Evolutionary conservation across 2,113 vertebrate genomes (phyloP).

Genomic region (Dasyornis broadbenti): DNA sequence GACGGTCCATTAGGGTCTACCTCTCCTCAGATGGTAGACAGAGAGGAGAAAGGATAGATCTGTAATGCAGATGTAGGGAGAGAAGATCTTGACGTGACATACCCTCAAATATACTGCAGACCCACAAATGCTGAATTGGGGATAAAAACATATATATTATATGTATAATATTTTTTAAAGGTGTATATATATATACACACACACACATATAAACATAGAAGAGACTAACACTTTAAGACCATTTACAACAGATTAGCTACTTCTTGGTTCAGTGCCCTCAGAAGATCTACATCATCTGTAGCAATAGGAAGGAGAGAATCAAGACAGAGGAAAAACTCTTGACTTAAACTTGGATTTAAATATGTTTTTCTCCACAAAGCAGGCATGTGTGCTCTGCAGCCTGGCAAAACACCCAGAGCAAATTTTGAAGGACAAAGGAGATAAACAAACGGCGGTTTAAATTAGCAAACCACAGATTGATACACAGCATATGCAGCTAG

Average conservation of each 20-base stretch:
- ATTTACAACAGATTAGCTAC: background rate
- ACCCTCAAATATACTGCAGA: background rate
- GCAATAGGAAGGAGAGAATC: background rate
- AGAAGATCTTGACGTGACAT: background rate
- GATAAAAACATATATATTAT: background rate
- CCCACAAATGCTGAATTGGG: background rate
- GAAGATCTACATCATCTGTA: background rate
- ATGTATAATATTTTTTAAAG: background rate
- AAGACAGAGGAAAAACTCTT: background rate
- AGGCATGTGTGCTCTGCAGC: background rate
- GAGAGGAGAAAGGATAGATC: background rate
- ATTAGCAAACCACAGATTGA: conserved; percentile 16
- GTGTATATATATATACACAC: background rate
- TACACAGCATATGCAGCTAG: background rate
- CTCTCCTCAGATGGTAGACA: background rate
- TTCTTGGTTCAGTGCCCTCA: background rate
- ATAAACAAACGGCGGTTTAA: background rate
- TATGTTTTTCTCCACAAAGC: background rate
- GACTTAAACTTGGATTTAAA: background rate
- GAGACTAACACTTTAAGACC: background rate
- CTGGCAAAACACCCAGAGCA: background rate
- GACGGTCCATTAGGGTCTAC: background rate
- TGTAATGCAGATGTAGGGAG: background rate
- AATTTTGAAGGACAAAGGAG: conserved; percentile 7
- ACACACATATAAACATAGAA: background rate